Evolutionary conservation across 2,113 vertebrate genomes (phyloP).

Genomic region (Hiodon alosoides): DNA sequence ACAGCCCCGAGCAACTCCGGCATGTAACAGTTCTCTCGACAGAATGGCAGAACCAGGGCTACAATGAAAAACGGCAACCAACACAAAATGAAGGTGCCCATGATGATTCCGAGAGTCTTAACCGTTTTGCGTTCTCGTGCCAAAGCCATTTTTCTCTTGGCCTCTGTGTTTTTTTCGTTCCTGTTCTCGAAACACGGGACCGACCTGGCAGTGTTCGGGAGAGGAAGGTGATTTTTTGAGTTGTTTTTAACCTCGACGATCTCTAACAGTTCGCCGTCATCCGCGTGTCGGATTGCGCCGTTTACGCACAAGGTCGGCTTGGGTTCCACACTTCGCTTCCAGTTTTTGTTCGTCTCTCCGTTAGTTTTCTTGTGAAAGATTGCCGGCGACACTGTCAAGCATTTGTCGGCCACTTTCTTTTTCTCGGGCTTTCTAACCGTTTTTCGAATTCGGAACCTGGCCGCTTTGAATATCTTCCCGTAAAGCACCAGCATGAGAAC

Average conservation of each 20-base stretch:
- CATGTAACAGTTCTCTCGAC: conserved; percentile 68
- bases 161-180: conserved; percentile 64
- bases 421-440: conserved; percentile 81
- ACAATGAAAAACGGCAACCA: conserved; percentile 81
- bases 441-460: conserved; percentile 91
- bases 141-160: conserved; percentile 71
- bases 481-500: conserved; percentile 94
- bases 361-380: conserved; percentile 65
- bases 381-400: conserved; percentile 62
- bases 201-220: conserved; percentile 52
- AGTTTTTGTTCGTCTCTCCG: conserved; percentile 63
- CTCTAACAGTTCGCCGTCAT: conserved; percentile 74
- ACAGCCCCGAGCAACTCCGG: conserved; percentile 64
- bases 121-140: conserved; percentile 76
- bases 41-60: conserved; percentile 73
- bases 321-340: conserved; percentile 62
- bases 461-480: conserved; percentile 88
- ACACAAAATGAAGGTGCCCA: conserved; percentile 79
- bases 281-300: conserved; percentile 68
- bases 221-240: conserved; percentile 64
- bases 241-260: conserved; percentile 77
- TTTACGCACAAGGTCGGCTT: conserved; percentile 68
- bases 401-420: conserved; percentile 61
- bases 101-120: conserved; percentile 77
- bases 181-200: conserved; percentile 48